A percentile compares a stretch with the other conserved stretches of the same genome.
Conservation (phyloP, 1,140 invertebrate species). For the Pseudomyrmex flavicornis region DNA sequence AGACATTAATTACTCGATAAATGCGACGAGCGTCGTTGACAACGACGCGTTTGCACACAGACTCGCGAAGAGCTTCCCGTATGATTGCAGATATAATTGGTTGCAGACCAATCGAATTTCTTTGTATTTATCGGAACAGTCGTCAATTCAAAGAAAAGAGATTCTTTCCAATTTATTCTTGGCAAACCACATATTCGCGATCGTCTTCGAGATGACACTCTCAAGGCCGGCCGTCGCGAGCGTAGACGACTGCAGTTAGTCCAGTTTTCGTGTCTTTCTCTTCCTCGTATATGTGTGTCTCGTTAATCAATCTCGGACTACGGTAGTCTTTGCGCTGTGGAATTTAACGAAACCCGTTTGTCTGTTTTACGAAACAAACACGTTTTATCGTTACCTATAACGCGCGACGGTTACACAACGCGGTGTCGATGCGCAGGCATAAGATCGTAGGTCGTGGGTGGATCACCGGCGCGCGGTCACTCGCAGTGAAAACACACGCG, state of each 20-base stretch:
- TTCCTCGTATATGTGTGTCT: not conserved
- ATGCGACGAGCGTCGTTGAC: too few species aligned
- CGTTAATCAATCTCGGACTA: slow-evolving; percentile 41
- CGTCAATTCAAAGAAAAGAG: slow-evolving; percentile 30
- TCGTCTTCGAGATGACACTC: slow-evolving; percentile 39
- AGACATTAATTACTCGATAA: slow-evolving; percentile 36
- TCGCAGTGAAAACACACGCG: slow-evolving; percentile 38
- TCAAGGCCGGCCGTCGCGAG: slow-evolving; percentile 42
- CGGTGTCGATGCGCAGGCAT: slow-evolving; percentile 65
- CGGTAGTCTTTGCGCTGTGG: too few species aligned
- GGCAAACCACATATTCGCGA: slow-evolving; percentile 30
- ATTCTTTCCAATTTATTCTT: slow-evolving; percentile 44
- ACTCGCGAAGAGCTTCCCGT: not conserved
- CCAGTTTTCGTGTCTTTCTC: slow-evolving; percentile 33
- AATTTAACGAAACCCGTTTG: too few species aligned
- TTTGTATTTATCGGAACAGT: slow-evolving; percentile 31
- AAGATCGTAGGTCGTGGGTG: slow-evolving; percentile 76
- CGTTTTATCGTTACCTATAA: too few species aligned
- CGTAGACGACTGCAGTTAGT: slow-evolving; percentile 38
- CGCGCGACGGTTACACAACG: not conserved
- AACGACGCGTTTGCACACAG: not conserved
- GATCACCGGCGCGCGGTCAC: slow-evolving; percentile 49
- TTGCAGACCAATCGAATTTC: slow-evolving; percentile 17
- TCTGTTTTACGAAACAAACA: not conserved
- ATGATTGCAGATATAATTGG: slow-evolving; percentile 7